Evolutionary conservation across 2,888 invertebrate species (phyloP).

Genomic region (Penaeus monodon): DNA sequence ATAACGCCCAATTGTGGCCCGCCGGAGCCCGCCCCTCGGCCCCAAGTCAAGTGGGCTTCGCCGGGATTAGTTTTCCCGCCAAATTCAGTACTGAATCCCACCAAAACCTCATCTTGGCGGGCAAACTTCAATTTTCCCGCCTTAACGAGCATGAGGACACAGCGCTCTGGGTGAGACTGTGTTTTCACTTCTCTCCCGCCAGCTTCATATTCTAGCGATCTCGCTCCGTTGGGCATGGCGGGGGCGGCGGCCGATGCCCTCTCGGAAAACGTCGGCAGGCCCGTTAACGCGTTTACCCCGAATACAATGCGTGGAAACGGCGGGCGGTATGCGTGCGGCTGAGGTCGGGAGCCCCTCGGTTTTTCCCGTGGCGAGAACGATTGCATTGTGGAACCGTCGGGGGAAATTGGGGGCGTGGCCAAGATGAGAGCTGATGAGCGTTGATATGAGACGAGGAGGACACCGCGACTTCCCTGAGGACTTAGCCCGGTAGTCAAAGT

Average conservation of each 20-base stretch:
- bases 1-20: slow-evolving; percentile 38
- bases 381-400: slow-evolving; percentile 15
- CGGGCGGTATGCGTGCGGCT: background rate
- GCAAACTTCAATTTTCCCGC: slow-evolving; percentile 63
- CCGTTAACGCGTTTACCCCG: no score
- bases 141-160: slow-evolving; percentile 61
- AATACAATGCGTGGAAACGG: background rate
- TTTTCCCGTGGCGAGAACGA: slow-evolving; percentile 10
- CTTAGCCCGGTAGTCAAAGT: slow-evolving; percentile 32
- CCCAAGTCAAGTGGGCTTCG: slow-evolving; percentile 18
- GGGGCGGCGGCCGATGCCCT: no score
- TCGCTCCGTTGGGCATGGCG: no score
- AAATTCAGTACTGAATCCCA: slow-evolving; percentile 46
- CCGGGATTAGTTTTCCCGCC: slow-evolving; percentile 36
- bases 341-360: background rate
- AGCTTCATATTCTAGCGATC: background rate
- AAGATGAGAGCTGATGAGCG: slow-evolving; percentile 56
- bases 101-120: slow-evolving; percentile 62
- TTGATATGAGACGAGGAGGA: slow-evolving; percentile 59
- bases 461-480: slow-evolving; percentile 27
- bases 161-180: slow-evolving; percentile 22
- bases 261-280: no score
- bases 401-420: slow-evolving; percentile 41
- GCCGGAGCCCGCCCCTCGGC: slow-evolving; percentile 12
- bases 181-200: slow-evolving; percentile 11